phyloP scores from a whole-genome alignment of 1,140 invertebrate genomes.

The Olivierus martensii region DNA sequence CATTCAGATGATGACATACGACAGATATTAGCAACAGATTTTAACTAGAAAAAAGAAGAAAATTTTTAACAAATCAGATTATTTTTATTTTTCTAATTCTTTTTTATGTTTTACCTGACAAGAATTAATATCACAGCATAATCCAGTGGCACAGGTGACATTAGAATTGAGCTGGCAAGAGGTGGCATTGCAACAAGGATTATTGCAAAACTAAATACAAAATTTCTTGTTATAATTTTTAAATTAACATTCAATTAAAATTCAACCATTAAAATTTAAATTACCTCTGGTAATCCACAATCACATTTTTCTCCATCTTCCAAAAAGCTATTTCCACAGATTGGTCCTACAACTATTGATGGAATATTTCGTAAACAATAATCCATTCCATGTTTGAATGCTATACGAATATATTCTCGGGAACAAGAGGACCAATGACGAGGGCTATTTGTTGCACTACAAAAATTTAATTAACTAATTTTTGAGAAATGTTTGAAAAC shows the following conservation, averaged over 20 bases:
- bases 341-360: constrained; percentile 45
- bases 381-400: constrained; percentile 93
- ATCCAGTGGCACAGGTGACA: constrained; percentile 84
- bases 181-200: constrained; percentile 75
- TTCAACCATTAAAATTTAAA: too few species aligned
- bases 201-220: constrained; percentile 56
- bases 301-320: constrained; percentile 85
- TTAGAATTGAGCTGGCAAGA: constrained; percentile 76
- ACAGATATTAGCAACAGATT: constrained; percentile 53
- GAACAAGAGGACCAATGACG: constrained; percentile 81
- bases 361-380: constrained; percentile 72
- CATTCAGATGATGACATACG: constrained; percentile 68
- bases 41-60: too few species aligned
- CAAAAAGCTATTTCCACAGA: constrained; percentile 91
- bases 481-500: too few species aligned
- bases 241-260: too few species aligned
- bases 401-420: constrained; percentile 65
- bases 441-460: constrained; percentile 53
- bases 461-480: too few species aligned
- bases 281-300: constrained; percentile 46
- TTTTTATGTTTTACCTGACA: constrained; percentile 37
- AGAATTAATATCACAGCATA: constrained; percentile 72
- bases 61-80: too few species aligned
- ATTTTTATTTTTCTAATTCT: not conserved
- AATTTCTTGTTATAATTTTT: too few species aligned